Conservation (phyloP, 2,113 vertebrate genomes). For the Herpetotheres cachinnans region DNA sequence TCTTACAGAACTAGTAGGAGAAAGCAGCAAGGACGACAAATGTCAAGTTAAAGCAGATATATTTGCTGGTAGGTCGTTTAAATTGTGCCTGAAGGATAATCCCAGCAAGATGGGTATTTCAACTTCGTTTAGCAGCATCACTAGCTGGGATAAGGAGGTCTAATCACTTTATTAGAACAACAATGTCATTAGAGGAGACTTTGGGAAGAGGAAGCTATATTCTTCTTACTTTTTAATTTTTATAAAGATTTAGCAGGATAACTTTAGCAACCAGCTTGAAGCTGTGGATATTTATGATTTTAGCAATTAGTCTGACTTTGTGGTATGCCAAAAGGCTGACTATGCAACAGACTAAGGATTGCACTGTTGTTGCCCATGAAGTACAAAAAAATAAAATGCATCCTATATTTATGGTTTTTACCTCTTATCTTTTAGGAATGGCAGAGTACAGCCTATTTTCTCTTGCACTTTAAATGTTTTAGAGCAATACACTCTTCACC, state of each 20-base stretch:
- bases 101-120: constrained; percentile 69
- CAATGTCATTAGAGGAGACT: constrained; percentile 49
- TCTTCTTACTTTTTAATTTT: not conserved
- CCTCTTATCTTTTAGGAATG: not conserved
- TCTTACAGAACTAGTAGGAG: not conserved
- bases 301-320: not conserved
- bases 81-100: constrained; percentile 62
- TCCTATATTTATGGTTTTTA: not conserved
- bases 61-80: constrained; percentile 66
- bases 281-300: not conserved
- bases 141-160: constrained; percentile 60
- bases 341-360: not conserved
- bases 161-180: constrained; percentile 66
- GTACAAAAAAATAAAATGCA: not conserved
- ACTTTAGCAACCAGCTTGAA: not conserved
- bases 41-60: constrained; percentile 65
- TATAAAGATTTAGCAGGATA: not conserved
- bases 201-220: not conserved
- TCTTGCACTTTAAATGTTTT: not conserved
- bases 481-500: not conserved
- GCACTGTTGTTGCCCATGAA: not conserved
- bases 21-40: constrained; percentile 71
- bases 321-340: not conserved
- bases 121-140: constrained; percentile 55
- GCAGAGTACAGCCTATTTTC: not conserved